phyloP scores from a whole-genome alignment of 2,888 invertebrate genomes.

The Galerucella pusilla region DNA sequence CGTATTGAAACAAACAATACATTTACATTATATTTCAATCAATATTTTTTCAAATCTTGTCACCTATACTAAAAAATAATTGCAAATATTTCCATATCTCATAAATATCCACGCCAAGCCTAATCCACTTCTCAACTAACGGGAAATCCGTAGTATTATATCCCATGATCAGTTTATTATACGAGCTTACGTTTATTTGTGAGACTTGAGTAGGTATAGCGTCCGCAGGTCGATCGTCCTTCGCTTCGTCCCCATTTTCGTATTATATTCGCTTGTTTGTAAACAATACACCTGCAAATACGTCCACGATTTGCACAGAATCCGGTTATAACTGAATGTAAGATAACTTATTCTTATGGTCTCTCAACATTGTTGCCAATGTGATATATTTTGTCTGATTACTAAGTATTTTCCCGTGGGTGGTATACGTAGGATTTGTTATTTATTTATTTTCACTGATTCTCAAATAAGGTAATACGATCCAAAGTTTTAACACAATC shows the following conservation, averaged over 20 bases:
- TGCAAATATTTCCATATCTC: not conserved
- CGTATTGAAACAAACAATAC: too few species aligned
- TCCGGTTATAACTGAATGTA: constrained; percentile 15
- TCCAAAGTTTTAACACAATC: too few species aligned
- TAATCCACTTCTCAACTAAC: not conserved
- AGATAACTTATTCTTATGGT: not conserved
- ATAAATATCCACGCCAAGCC: not conserved
- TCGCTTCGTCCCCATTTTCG: constrained; percentile 9
- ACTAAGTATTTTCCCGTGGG: not conserved
- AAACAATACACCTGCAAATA: constrained; percentile 23
- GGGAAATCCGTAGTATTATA: not conserved
- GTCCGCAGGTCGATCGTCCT: constrained; percentile 12
- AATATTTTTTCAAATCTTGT: too few species aligned
- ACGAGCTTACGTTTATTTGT: constrained; percentile 3
- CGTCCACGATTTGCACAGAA: constrained; percentile 1
- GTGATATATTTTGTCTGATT: not conserved
- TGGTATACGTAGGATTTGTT: not conserved
- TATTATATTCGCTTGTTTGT: constrained; percentile 17
- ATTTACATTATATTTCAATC: too few species aligned
- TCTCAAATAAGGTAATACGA: not conserved
- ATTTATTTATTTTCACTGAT: not conserved
- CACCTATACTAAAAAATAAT: too few species aligned
- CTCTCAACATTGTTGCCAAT: constrained; percentile 5
- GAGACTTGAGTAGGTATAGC: not conserved
- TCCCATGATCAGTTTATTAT: not conserved